Evolutionary conservation across 1,140 invertebrate species (phyloP), one percentile per base, ranked within the genome.

Genomic region (Tetraneura akinire): DNA sequence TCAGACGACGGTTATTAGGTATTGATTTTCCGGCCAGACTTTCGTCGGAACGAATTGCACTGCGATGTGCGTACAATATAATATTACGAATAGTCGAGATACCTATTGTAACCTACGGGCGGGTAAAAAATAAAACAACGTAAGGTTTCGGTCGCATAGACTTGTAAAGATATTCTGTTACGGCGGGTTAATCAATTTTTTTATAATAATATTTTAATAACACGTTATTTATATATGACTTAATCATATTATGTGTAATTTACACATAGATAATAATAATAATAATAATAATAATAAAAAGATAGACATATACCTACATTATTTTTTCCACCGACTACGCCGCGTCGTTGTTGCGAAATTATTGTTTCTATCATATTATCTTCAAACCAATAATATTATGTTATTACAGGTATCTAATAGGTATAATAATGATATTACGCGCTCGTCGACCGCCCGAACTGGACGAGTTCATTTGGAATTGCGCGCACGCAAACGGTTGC

Each of bases 391-490:
- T n/a, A n/a, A n/a, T n/a, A n/a, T n/a, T n/a, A n/a, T n/a, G n/a
- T 21, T 16, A 21, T 26, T 14, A 26, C 16, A 47, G 68, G 6
- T 70, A 51, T 8, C 26, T 3, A 49, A 8, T 42, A 70, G 11
- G n/a, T 45, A 18, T 57, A 57, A 57, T 57, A 57, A 57, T 57
- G 23, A 23, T 57, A 57, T 23, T 62, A 26, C 26, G 3, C 37
- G 18, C 11, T 21, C 62, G 11, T n/a, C 32, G 5, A 37, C 37
- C n/a, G 13, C 13, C 18, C 71, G 26, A 57, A 57, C 26, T 55
- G 71, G 49, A 60, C 37, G 74, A 57, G 55, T 76, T 76, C 53
- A 62, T 78, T 78, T 78, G 21, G 21, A 60, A 78, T 78, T 78
- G 37, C 74, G 74, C 21, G 55, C 74, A 78, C 51, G 74, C 74